Evolutionary conservation across 2,113 vertebrate species (phyloP).

Genomic region (Macquaria australasica): DNA sequence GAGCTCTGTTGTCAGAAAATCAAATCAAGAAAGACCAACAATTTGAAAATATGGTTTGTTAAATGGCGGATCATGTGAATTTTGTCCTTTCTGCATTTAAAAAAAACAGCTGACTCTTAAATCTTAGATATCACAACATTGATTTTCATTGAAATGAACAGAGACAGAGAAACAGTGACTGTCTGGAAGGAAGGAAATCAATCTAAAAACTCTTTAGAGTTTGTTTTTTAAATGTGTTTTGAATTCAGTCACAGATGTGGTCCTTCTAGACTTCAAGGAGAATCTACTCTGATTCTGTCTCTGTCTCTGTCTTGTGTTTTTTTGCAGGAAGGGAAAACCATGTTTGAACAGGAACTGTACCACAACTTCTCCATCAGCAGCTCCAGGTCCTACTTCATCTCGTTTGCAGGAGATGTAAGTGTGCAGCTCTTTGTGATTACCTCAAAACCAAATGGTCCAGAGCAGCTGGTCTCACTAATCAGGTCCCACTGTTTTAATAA

Average conservation of each 20-base stretch:
- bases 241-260: background rate
- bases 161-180: background rate
- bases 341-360: conserved; percentile 98
- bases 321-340: conserved; percentile 92
- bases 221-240: background rate
- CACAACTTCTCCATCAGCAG: conserved; percentile 95
- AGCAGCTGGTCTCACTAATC: background rate
- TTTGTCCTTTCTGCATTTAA: background rate
- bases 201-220: background rate
- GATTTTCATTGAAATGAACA: background rate
- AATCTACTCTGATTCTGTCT: background rate
- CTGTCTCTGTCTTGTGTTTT: conserved; percentile 31
- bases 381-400: conserved; percentile 96
- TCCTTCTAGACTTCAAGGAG: background rate
- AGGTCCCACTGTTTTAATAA: background rate
- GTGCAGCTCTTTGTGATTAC: conserved; percentile 39
- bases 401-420: conserved; percentile 95
- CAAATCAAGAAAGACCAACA: too few species aligned
- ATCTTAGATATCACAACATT: background rate
- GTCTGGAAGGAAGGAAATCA: background rate
- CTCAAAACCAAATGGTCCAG: background rate
- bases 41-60: too few species aligned
- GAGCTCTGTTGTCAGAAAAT: too few species aligned
- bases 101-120: background rate
- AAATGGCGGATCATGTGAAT: background rate